Conservation (phyloP, 64 coral and sea anemone genomes). For the Acropora yongei region DNA sequence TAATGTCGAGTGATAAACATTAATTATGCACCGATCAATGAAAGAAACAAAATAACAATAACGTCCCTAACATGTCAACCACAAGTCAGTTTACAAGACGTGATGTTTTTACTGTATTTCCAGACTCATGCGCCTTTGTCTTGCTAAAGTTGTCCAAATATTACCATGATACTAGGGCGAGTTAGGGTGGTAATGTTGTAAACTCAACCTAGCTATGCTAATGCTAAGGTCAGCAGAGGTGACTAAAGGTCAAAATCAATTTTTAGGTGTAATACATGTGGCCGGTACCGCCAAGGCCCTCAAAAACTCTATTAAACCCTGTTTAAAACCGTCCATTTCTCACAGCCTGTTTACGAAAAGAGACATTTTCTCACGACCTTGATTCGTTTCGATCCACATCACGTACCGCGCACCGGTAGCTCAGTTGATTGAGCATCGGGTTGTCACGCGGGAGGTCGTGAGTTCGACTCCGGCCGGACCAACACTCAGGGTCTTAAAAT, state of each 20-base stretch:
- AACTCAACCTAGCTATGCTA: too few species aligned
- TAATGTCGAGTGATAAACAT: constrained; percentile 2
- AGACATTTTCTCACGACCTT: too few species aligned
- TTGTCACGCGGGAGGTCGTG: too few species aligned
- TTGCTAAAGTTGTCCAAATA: neutral
- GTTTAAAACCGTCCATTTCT: neutral
- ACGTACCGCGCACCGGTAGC: too few species aligned
- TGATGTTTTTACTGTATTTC: neutral
- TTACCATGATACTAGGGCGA: too few species aligned
- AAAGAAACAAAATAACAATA: neutral
- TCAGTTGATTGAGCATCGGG: too few species aligned
- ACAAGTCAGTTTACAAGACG: neutral
- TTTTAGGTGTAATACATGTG: neutral
- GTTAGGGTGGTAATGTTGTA: too few species aligned
- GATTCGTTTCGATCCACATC: neutral
- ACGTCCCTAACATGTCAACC: neutral
- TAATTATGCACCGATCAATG: too few species aligned
- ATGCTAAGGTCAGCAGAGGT: too few species aligned
- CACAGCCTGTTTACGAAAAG: neutral
- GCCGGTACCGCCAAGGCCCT: neutral
- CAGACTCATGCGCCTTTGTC: neutral
- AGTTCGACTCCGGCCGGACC: too few species aligned
- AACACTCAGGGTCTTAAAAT: too few species aligned
- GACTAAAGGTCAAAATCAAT: too few species aligned
- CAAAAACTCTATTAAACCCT: neutral